phyloP scores from a whole-genome alignment of 2,113 vertebrate genomes.

The Mobula hypostoma region DNA sequence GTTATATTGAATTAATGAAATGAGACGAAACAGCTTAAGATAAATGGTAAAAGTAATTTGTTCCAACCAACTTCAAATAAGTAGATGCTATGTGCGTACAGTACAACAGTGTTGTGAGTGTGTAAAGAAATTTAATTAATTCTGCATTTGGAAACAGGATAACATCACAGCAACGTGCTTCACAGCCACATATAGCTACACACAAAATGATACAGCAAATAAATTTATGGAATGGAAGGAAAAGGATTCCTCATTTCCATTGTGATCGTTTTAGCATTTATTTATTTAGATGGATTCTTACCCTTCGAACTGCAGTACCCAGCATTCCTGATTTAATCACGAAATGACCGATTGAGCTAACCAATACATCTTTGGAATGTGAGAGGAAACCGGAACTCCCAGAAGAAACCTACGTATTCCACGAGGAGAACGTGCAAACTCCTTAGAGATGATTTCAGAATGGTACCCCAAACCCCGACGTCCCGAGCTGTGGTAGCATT shows the following conservation, averaged over 20 bases:
- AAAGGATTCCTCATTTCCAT: neutral
- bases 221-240: neutral
- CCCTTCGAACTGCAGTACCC: too few relatives aligned
- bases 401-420: too few relatives aligned
- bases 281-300: too few relatives aligned
- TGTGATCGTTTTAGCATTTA: too few relatives aligned
- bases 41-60: slow-evolving; percentile 21
- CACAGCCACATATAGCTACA: neutral
- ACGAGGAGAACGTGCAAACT: too few relatives aligned
- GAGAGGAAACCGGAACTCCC: too few relatives aligned
- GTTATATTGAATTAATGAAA: slow-evolving; percentile 29
- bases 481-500: too few relatives aligned
- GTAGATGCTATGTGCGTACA: neutral
- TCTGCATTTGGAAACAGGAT: slow-evolving; percentile 10
- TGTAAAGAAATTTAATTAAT: neutral
- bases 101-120: neutral
- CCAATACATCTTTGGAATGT: too few relatives aligned
- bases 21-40: slow-evolving; percentile 1
- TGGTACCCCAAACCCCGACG: too few relatives aligned
- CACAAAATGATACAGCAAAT: neutral
- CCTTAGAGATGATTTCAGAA: too few relatives aligned
- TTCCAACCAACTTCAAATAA: slow-evolving; percentile 24
- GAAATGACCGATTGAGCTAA: too few relatives aligned
- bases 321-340: too few relatives aligned
- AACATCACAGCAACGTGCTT: neutral